Percentiles rank a stretch among this genome's conserved stretches.
These are phyloP conservation scores for Troglohyphantes excavatus DNA, from an alignment of 2,888 invertebrate species.

Conservation along the genomic window DNA sequence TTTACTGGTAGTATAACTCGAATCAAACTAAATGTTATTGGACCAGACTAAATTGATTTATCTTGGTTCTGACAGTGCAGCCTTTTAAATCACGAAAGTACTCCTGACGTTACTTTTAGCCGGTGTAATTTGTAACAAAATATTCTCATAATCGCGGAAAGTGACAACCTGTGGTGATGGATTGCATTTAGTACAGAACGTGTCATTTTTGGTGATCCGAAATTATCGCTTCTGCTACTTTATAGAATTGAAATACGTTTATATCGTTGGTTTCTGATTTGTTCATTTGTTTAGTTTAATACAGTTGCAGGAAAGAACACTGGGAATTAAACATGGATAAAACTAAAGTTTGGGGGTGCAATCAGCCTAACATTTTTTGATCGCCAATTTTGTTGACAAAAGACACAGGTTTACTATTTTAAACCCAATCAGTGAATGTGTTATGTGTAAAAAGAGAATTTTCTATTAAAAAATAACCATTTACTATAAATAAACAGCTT, in stretches of 20 bases:
- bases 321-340: no score
- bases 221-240: constrained; percentile 56
- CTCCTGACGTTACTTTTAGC: not conserved
- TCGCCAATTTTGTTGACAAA: no score
- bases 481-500: no score
- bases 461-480: no score
- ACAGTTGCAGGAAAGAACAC: no score
- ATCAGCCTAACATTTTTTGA: no score
- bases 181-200: constrained; percentile 11
- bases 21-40: no score
- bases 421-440: no score
- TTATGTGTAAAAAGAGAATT: no score
- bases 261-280: not conserved
- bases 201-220: constrained; percentile 22
- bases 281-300: not conserved
- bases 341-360: no score
- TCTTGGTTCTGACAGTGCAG: not conserved
- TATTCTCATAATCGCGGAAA: not conserved
- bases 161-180: constrained; percentile 38
- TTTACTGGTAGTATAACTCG: no score
- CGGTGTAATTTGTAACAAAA: constrained; percentile 5
- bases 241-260: constrained; percentile 11
- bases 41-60: not conserved
- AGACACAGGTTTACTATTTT: no score
- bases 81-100: not conserved